Conservation (phyloP, 2,888 invertebrate genomes). For the Yponomeuta plumbellus region DNA sequence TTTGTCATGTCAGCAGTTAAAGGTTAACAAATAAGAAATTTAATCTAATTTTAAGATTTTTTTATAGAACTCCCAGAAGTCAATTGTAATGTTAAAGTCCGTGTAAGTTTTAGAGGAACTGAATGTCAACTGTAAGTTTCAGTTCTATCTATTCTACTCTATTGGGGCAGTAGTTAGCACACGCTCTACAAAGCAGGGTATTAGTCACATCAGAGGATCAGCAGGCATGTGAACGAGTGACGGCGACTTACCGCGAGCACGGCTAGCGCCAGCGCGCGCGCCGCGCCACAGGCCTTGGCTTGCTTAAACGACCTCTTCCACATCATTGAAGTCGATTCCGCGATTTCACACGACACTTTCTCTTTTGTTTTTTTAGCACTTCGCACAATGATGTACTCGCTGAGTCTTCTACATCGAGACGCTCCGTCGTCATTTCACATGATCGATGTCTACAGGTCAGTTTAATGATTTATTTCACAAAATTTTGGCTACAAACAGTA, state of each 20-base stretch:
- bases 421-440: conserved; percentile 5
- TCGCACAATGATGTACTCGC: conserved; percentile 7
- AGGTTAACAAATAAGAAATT: no score
- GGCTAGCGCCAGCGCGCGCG: conserved; percentile 39
- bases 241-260: conserved; percentile 36
- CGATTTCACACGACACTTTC: conserved; percentile 72
- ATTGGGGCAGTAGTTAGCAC: no score
- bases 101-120: no score
- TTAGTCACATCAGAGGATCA: no score
- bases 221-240: background rate
- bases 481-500: background rate
- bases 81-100: no score
- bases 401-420: background rate
- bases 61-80: no score
- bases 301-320: conserved; percentile 75
- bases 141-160: no score
- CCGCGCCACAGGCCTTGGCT: conserved; percentile 46
- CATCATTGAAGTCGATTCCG: conserved; percentile 71
- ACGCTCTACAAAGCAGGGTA: no score
- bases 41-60: no score
- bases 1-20: no score
- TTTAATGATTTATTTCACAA: background rate
- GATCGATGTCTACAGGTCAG: background rate
- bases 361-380: conserved; percentile 36
- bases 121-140: no score